A percentile compares a stretch with the other conserved stretches of the same genome.
Evolutionary conservation across 2,113 vertebrate species (phyloP).

Genomic region (Bagarius yarrelli): DNA sequence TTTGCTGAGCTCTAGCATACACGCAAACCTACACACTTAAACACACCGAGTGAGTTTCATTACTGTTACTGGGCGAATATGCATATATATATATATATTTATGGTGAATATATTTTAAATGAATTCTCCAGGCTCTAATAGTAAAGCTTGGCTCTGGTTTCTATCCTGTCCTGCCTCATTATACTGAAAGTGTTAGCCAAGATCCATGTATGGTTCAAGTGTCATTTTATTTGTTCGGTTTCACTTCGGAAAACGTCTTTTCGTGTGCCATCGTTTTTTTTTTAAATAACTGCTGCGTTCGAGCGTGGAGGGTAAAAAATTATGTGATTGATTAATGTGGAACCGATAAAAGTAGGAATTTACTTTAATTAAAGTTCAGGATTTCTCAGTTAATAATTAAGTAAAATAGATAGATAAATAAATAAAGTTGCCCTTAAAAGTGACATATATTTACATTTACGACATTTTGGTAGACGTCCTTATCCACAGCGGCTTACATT

Average conservation of each 20-base stretch:
- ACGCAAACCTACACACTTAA: not conserved
- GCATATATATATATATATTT: conserved; percentile 18
- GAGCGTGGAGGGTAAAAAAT: not conserved
- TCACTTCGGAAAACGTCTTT: not conserved
- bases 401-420: too few relatives aligned
- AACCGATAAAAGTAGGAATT: not conserved
- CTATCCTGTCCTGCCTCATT: conserved; percentile 44
- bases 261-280: not conserved
- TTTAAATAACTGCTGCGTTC: conserved; percentile 18
- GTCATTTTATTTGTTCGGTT: not conserved
- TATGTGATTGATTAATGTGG: not conserved
- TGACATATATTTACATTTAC: too few relatives aligned
- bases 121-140: conserved; percentile 61
- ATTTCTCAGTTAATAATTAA: not conserved
- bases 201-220: conserved; percentile 3
- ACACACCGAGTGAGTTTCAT: conserved; percentile 57
- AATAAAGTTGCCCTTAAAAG: too few relatives aligned
- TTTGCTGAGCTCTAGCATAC: conserved; percentile 31
- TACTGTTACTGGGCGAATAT: conserved; percentile 39
- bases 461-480: too few relatives aligned
- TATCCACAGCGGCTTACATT: too few relatives aligned
- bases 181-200: conserved; percentile 35
- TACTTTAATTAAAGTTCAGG: not conserved
- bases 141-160: conserved; percentile 60
- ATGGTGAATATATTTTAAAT: conserved; percentile 55